Conservation (phyloP, 2,113 vertebrate genomes). For the human (Homo sapiens) region GRCh38 chrX:67953501-67954000, state of each 20-base stretch:
- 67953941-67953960: background rate
- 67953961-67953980: background rate
- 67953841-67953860: background rate
- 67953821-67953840: background rate
- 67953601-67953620: background rate
- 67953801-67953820: background rate
- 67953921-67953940: background rate
- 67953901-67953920: background rate
- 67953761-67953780: background rate
- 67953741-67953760: background rate
- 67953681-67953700: conserved; percentile 11
- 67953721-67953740: background rate
- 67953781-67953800: background rate
- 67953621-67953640: background rate
- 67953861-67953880: background rate
- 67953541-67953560: background rate
- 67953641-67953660: background rate
- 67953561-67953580: background rate
- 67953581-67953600: background rate
- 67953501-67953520: background rate
- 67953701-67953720: background rate
- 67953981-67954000: background rate
- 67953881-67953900: background rate
- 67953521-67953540: background rate
- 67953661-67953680: background rate